Percentiles rank a stretch among this genome's conserved stretches.
These are phyloP conservation scores for Euleptes europaea DNA, from an alignment of 2,113 vertebrate genomes.

Conservation along the genomic window DNA sequence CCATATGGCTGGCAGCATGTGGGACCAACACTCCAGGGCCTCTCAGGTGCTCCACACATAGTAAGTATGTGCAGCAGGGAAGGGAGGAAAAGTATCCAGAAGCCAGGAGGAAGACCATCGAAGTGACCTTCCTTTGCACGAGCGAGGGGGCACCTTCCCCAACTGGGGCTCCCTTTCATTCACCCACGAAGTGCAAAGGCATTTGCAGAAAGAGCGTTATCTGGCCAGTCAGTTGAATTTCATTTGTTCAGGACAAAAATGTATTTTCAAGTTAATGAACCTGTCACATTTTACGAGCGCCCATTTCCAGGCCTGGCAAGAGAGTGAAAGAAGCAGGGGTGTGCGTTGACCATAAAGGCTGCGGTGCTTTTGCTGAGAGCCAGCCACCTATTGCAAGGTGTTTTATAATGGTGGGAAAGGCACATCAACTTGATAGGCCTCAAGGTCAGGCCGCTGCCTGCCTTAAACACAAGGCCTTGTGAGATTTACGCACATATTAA, in stretches of 20 bases:
- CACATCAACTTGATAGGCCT: background rate
- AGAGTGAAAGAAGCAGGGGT: background rate
- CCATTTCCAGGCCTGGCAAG: constrained; percentile 8
- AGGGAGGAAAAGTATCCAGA: too few relatives aligned
- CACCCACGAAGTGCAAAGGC: constrained; percentile 57
- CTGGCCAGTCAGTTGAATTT: constrained; percentile 44
- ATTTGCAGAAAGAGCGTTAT: constrained; percentile 13
- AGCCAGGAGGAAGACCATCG: too few relatives aligned
- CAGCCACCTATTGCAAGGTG: background rate
- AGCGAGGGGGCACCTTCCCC: background rate
- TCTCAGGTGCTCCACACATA: too few relatives aligned
- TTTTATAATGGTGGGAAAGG: background rate
- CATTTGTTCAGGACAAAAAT: constrained; percentile 14
- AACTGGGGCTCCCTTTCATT: constrained; percentile 4
- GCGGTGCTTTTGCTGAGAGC: background rate
- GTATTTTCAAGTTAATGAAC: constrained; percentile 59
- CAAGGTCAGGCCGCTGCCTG: background rate
- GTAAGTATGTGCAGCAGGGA: too few relatives aligned
- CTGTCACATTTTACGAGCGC: constrained; percentile 38
- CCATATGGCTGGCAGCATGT: too few relatives aligned
- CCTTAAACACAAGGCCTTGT: background rate
- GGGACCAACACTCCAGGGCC: too few relatives aligned
- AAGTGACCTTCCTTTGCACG: background rate
- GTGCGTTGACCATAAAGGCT: background rate
- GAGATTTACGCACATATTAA: background rate